Evolutionary conservation across 2,888 invertebrate species (phyloP).

Genomic region (Eupithecia insigniata): DNA sequence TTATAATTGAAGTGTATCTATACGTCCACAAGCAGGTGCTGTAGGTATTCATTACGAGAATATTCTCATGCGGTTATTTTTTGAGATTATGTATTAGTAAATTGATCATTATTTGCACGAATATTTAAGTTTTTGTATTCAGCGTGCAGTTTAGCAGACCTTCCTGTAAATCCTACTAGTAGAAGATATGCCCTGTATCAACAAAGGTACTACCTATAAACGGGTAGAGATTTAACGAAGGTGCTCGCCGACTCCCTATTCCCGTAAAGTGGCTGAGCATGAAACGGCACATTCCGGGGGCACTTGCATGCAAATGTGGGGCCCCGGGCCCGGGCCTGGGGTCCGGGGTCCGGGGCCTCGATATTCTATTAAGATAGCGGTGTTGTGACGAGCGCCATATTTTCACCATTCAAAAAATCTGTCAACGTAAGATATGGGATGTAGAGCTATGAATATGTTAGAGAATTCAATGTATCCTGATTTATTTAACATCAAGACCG

Average conservation of each 20-base stretch:
- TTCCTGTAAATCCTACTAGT: neutral
- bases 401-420: slow-evolving; percentile 71
- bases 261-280: slow-evolving; percentile 35
- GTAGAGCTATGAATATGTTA: slow-evolving; percentile 16
- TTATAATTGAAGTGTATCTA: neutral
- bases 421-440: slow-evolving; percentile 70
- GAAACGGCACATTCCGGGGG: slow-evolving; percentile 37
- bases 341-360: slow-evolving; percentile 45
- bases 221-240: neutral
- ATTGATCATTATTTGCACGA: too few species aligned
- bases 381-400: slow-evolving; percentile 67
- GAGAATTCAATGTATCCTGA: neutral
- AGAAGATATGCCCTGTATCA: neutral
- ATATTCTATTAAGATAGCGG: slow-evolving; percentile 81
- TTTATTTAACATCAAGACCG: neutral
- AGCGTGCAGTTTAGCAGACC: neutral
- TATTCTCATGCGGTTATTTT: too few species aligned
- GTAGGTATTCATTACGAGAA: too few species aligned
- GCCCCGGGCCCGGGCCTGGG: slow-evolving; percentile 15
- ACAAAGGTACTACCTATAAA: neutral
- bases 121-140: neutral
- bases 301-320: slow-evolving; percentile 49
- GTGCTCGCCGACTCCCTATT: neutral
- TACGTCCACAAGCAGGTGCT: neutral
- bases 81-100: too few species aligned